Base-by-base conservation (phyloP, 2,888 invertebrate genomes). In the Cryptophagus acutangulus region DNA sequence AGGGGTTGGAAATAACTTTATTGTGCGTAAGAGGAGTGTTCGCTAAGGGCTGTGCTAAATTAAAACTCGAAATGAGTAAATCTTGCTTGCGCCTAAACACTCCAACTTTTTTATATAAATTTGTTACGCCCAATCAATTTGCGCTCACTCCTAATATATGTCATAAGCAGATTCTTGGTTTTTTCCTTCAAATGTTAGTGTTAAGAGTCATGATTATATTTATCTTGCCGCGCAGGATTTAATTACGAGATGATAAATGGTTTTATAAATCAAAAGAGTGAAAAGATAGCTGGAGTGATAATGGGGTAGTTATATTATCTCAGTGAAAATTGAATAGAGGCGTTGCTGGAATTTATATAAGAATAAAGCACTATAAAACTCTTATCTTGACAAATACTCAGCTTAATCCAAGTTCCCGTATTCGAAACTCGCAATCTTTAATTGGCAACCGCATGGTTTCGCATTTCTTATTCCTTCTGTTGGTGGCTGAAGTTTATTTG, bases 1-100 rank as follows among this genome's bases (percentile, higher is more conserved):
- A 53, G 57, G 58, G 55, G 56, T 51, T 52, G 52, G 54, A 59
- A 58, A 59, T 59, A 57, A 58, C 56, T 57, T 56, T 52, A 56
- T 59, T 57, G 55, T 57, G 55, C 50, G 49, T 54, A 45, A 47
- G 47, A 43, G 40, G 24, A 36, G 26, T 40, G 40, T 16, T 43
- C 41, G 43, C 40, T 36, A 42, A 43, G 49, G 41, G 46, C 40
- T 17, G 43, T 6, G 41, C 51, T 41, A 43, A 49, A 48, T 51
- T 48, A 45, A 46, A 46, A 46, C 44, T 45, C 46, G 41, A 40
- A 49, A 41, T 41, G 43, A 40, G 41, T 41, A 38, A 42, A 46
- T 46, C 44, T 46, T 41, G 17, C 15, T 33, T 33, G 9, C 16
- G 17, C 33, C 20, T 16, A 36, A 33, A 40, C 41, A 46, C 40